Conservation (phyloP, 2,888 invertebrate genomes). For the Mechanitis mazaeus region DNA sequence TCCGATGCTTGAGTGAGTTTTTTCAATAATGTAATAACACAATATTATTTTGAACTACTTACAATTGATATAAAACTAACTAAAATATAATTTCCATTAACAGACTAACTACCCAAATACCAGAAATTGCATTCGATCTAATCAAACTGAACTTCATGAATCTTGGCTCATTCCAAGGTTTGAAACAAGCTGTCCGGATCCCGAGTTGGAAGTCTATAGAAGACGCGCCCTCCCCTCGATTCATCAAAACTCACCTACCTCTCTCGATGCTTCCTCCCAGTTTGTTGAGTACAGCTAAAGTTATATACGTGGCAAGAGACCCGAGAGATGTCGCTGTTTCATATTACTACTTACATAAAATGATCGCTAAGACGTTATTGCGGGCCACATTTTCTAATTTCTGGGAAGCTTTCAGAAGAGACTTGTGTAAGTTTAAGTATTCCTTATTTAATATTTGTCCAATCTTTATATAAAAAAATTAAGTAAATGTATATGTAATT, state of each 20-base stretch:
- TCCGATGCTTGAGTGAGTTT: constrained; percentile 82
- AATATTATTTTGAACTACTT: no score
- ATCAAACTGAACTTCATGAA: constrained; percentile 65
- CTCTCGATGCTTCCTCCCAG: constrained; percentile 76
- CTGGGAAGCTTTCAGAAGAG: constrained; percentile 77
- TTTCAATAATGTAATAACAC: neutral
- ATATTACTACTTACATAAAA: constrained; percentile 80
- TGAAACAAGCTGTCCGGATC: constrained; percentile 48
- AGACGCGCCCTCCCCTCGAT: constrained; percentile 68
- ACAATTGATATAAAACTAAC: no score
- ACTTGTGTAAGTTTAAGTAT: constrained; percentile 68
- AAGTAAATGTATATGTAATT: neutral
- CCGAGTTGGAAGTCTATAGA: constrained; percentile 59
- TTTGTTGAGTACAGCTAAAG: constrained; percentile 64
- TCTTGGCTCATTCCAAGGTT: constrained; percentile 60
- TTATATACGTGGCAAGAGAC: constrained; percentile 83
- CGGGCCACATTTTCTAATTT: constrained; percentile 74
- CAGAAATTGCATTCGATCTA: constrained; percentile 57
- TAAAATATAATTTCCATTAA: constrained; percentile 20
- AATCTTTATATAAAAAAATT: no score
- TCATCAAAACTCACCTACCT: constrained; percentile 81
- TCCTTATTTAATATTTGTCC: neutral
- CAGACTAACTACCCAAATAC: constrained; percentile 56
- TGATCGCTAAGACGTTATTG: constrained; percentile 70
- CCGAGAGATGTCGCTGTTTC: constrained; percentile 84